These are phyloP conservation scores for Diplolepis rosae DNA, from an alignment of 2,888 invertebrate genomes.

Conservation along the genomic window DNA sequence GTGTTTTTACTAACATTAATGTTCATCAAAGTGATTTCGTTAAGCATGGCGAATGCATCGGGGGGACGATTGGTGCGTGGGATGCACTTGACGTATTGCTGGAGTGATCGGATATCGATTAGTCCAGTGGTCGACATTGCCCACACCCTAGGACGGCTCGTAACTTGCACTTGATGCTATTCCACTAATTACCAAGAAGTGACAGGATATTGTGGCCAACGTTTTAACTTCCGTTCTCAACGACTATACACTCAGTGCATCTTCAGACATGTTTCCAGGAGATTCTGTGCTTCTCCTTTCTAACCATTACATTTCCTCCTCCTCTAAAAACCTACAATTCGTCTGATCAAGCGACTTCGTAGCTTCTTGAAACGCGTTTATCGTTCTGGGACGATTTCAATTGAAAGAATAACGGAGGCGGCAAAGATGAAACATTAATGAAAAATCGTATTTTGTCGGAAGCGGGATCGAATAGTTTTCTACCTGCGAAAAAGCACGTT, in stretches of 20 bases:
- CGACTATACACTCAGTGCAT: slow-evolving; percentile 45
- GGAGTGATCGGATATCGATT: slow-evolving; percentile 71
- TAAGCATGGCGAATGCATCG: slow-evolving; percentile 36
- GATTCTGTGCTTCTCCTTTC: neutral
- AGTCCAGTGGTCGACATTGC: slow-evolving; percentile 53
- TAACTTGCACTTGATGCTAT: slow-evolving; percentile 67
- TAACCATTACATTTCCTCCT: neutral
- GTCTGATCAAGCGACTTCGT: neutral
- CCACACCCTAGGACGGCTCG: slow-evolving; percentile 60
- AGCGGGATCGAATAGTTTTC: slow-evolving; percentile 17
- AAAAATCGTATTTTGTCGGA: slow-evolving; percentile 18
- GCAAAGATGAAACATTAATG: slow-evolving; percentile 16
- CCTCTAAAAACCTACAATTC: too few species aligned
- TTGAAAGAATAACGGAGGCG: slow-evolving; percentile 19
- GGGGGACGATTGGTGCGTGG: slow-evolving; percentile 56
- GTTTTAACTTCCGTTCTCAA: slow-evolving; percentile 38
- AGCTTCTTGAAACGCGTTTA: slow-evolving; percentile 1
- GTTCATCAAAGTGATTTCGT: slow-evolving; percentile 2
- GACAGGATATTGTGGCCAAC: slow-evolving; percentile 47
- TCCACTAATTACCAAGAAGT: slow-evolving; percentile 68
- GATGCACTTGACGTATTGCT: slow-evolving; percentile 70
- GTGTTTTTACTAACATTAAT: slow-evolving; percentile 11
- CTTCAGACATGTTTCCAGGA: neutral
- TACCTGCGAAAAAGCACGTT: slow-evolving; percentile 10
- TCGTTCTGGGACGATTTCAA: slow-evolving; percentile 24